Evolutionary conservation across 2,888 invertebrate species (phyloP), one percentile per base, ranked within the genome.

Genomic region (Barypeithes pellucidus): DNA sequence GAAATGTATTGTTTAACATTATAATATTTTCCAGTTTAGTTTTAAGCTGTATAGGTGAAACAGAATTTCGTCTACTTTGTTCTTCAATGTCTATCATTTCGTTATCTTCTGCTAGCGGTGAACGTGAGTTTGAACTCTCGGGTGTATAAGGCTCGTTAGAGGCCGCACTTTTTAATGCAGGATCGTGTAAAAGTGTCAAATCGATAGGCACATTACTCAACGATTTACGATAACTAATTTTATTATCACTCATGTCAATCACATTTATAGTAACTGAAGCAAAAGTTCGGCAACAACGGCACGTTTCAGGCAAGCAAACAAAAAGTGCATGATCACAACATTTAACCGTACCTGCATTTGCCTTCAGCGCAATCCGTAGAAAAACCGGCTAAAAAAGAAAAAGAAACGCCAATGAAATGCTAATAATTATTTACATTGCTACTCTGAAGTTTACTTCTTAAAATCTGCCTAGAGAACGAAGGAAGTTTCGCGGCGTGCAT

Each of bases 111-210:
- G 89, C 88, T 74, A 88, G 88, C 0, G 94, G 94, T 52, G 93
- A 92, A 80, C 91, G 93, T 20, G 94, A 93, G 80, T 94, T 94
- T 76, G 91, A 88, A 84, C 93, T 94, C 81, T 94, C 94, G n/a
- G 94, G 94, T 0, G 94, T 94, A 80, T 94, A 94, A 0, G 94
- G 94, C 79, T 93, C 93, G 80, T 91, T 86, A 81, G 80, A 78
- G 39, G 86, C 79, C 85, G 85, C 85, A 68, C 84, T 85, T 77
- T 86, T 86, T 79, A 87, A 84, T 76, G 88, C 86, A 33, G 47
- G 60, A 79, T 89, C 88, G 86, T 89, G 89, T 87, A 89, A 85
- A 77, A 88, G 83, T 81, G 87, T 86, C 52, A 82, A 82, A 80
- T 86, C 85, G 77, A 86, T 80, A 5, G 72, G 57, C 5, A 62